These are phyloP conservation scores for Napeogenes inachia DNA, from an alignment of 2,888 invertebrate genomes.

Conservation along the genomic window DNA sequence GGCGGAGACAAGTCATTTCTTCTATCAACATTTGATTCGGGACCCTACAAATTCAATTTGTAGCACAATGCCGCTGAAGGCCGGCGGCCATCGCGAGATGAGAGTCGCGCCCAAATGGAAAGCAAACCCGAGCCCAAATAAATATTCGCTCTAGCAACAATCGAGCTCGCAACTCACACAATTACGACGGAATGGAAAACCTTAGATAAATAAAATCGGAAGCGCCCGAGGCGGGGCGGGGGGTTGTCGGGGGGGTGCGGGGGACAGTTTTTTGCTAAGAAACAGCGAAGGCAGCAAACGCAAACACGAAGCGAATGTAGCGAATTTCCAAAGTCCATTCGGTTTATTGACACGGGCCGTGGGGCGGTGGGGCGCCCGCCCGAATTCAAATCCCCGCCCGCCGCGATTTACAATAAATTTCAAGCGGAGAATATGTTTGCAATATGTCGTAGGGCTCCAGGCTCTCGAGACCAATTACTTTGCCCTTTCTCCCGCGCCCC, in stretches of 20 bases:
- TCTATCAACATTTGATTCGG: conserved; percentile 70
- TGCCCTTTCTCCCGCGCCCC: conserved; percentile 46
- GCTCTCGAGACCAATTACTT: conserved; percentile 48
- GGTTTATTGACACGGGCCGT: conserved; percentile 63
- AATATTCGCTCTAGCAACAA: conserved; percentile 75
- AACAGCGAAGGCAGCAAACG: conserved; percentile 69
- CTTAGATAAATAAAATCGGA: conserved; percentile 75
- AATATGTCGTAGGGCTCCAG: conserved; percentile 57
- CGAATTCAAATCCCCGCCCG: conserved; percentile 65
- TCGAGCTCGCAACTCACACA: conserved; percentile 72
- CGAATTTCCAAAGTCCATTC: conserved; percentile 73
- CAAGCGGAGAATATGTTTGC: conserved; percentile 73
- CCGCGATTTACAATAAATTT: conserved; percentile 74
- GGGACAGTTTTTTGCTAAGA: conserved; percentile 51
- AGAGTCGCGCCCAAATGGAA: conserved; percentile 45
- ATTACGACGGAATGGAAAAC: conserved; percentile 74
- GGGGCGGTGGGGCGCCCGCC: conserved; percentile 32
- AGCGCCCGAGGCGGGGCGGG: conserved; percentile 43
- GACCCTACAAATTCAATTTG: conserved; percentile 71
- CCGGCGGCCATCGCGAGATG: conserved; percentile 29
- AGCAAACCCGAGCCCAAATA: conserved; percentile 70
- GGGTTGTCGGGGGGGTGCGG: conserved; percentile 23
- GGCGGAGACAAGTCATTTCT: conserved; percentile 64
- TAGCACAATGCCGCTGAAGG: conserved; percentile 51
- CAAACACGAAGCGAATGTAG: conserved; percentile 71